Conservation (phyloP, 2,888 invertebrate genomes). For the Chloroclystis v-ata region DNA sequence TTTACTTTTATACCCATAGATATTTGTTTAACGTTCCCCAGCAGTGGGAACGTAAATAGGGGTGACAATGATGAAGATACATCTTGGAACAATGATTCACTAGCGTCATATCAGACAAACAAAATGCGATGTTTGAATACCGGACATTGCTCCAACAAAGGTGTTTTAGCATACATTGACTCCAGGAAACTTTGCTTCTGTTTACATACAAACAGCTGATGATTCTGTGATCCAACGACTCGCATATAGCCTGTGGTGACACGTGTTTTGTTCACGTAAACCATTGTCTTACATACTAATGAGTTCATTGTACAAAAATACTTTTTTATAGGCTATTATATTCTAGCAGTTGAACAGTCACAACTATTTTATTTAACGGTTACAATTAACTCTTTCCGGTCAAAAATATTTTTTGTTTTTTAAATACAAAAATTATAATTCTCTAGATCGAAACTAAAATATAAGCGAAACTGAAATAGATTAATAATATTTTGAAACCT, state of each 20-base stretch:
- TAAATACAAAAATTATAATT: too few species aligned
- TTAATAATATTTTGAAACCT: too few species aligned
- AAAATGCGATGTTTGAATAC: constrained; percentile 16
- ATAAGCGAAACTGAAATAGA: too few species aligned
- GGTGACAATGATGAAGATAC: constrained; percentile 10
- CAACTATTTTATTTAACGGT: too few species aligned
- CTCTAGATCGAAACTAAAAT: too few species aligned
- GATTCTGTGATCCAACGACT: constrained; percentile 9
- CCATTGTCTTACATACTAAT: constrained; percentile 10
- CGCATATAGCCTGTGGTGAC: constrained; percentile 1
- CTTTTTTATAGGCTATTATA: constrained; percentile 16
- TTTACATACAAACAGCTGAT: constrained; percentile 15
- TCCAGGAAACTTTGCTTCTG: constrained; percentile 19
- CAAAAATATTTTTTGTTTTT: too few species aligned
- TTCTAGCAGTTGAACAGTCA: neutral
- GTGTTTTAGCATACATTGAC: constrained; percentile 19
- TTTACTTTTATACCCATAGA: too few species aligned
- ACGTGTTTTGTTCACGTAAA: constrained; percentile 16
- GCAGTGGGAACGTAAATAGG: constrained; percentile 2
- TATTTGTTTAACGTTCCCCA: too few species aligned
- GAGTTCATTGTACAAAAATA: constrained; percentile 2
- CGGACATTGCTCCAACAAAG: constrained; percentile 22
- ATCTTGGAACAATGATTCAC: constrained; percentile 15
- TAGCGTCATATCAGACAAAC: too few species aligned
- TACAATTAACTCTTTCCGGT: too few species aligned